These are phyloP conservation scores for Sebastes hopkinsi DNA, from an alignment of 2,797 vertebrate species.

Conservation along the genomic window DNA sequence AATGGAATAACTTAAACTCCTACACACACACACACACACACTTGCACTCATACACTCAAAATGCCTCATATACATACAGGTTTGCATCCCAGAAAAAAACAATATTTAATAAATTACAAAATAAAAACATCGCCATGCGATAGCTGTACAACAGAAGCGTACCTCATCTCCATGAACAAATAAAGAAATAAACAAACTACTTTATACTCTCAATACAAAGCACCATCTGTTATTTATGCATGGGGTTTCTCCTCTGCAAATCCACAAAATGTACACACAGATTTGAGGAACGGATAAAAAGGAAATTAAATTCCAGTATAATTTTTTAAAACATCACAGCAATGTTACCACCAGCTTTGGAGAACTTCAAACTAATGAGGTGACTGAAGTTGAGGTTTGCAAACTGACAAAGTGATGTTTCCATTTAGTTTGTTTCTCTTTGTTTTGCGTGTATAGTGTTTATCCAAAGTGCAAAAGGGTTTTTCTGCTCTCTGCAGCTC, in stretches of 20 bases:
- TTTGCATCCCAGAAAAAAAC: conserved; percentile 34
- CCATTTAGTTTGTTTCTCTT: conserved; percentile 12
- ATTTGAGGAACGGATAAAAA: conserved; percentile 31
- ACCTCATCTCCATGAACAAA: conserved; percentile 34
- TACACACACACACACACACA: neutral
- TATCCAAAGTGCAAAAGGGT: conserved; percentile 65
- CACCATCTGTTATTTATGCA: conserved; percentile 51
- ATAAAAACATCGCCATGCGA: conserved; percentile 70
- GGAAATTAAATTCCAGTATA: conserved; percentile 51
- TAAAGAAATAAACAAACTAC: conserved; percentile 40
- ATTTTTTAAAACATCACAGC: conserved; percentile 39
- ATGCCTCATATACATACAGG: conserved; percentile 43
- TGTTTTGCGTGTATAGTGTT: conserved; percentile 17
- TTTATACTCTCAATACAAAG: conserved; percentile 35
- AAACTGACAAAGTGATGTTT: conserved; percentile 28
- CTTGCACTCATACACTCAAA: conserved; percentile 1
- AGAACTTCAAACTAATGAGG: conserved; percentile 46
- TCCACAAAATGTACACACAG: conserved; percentile 48
- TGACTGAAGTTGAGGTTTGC: conserved; percentile 42
- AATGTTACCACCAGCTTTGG: conserved; percentile 37
- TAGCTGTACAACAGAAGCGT: conserved; percentile 61
- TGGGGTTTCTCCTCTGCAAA: conserved; percentile 42
- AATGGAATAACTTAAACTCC: conserved; percentile 72
- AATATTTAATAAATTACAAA: conserved; percentile 64
- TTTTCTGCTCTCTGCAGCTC: conserved; percentile 51